Base-by-base conservation (phyloP, 1,140 invertebrate genomes). In the Zaprionus ghesquierei region DNA sequence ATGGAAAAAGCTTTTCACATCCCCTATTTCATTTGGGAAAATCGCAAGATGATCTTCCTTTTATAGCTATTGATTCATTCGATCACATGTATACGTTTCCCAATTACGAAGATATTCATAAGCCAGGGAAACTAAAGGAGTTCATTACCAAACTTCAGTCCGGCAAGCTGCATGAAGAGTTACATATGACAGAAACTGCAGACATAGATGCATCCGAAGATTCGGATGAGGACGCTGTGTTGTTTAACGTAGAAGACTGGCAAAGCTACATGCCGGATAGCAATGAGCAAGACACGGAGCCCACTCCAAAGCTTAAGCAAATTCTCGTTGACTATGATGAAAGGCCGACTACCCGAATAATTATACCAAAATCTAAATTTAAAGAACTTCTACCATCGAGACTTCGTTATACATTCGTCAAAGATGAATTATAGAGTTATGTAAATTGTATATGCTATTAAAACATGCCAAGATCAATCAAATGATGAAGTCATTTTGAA, bases 41-140 rank as follows among this genome's bases (percentile, higher is more conserved):
- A 63, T 23, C 79, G 3, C 10, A 38, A 9, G 6, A 3, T 1
- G 84, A 82, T 22, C 54, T 87, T 13, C 84, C 84, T 0, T 0
- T 89, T 0, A 75, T 89, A 10, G 69, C 58, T 23, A 53, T 84
- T 0, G 84, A 89, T 18, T 80, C 79, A 0, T 77, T 84, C 12
- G 10, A 13, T 0, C 84, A 80, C 49, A 89, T 89, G 73, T 89
- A 49, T 51, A 6, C 33, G 0, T 84, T 89, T 53, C 62, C 59
- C 2, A 62, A 27, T 0, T 89, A 51, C 49, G 8, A 71, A n/a
- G 56, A 89, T 10, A 71, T 89, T 10, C 38, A 75, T 13, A 41
- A 27, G 1, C 79, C 84, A 0, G 77, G 77, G 6, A 41, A 33
- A 3, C 35, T 89, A 8, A 49, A 80, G 23, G 0, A 63, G 15